Base-by-base conservation (phyloP, 2,113 vertebrate genomes). In the Melanostigma gelatinosum region DNA sequence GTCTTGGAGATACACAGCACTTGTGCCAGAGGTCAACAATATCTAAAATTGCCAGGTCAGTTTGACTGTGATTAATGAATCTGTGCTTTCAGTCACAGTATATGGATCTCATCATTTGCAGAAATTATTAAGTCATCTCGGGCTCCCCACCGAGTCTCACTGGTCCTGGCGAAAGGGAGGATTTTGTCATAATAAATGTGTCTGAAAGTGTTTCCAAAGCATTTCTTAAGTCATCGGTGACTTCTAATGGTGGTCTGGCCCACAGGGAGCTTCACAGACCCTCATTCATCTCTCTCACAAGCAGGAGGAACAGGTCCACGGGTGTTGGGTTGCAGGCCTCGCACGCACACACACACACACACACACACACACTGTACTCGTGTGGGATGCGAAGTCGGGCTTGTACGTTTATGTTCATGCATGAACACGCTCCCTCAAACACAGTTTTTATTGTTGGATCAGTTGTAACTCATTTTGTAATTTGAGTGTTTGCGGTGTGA, bases 161-260 rank as follows among this genome's bases (percentile, higher is more conserved):
- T 57, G 60, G n/a, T 69, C 50, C 77, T 85, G 79, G 77, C 58
- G 1, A 29, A 32, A 46, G 12, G 34, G 38, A 6, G 67, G 67
- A 54, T 75, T 80, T 75, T 72, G 79, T 81, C 6, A 1, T 90
- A 70, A 84, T 88, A 83, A 89, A 87, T 88, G 80, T 62, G 77
- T 85, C 82, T 82, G 60, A 57, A 72, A 86, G 77, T 63, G 55
- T 86, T 85, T 87, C 87, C 80, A 84, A 79, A 68, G 83, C 46
- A 54, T 90, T 85, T 79, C 55, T 82, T 82, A 87, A 87, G 88
- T 88, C 70, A 68, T 82, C 69, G 57, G 46, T 5, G 68, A 32
- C 77, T 83, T 83, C 57, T 74, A 80, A 82, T 74, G 67, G 67
- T 40, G 71, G 73, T 84, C 54, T 82, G 57, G 75, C 34, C 77